These are phyloP conservation scores for Alces alces DNA, from an alignment of 2,113 vertebrate species.

Conservation along the genomic window DNA sequence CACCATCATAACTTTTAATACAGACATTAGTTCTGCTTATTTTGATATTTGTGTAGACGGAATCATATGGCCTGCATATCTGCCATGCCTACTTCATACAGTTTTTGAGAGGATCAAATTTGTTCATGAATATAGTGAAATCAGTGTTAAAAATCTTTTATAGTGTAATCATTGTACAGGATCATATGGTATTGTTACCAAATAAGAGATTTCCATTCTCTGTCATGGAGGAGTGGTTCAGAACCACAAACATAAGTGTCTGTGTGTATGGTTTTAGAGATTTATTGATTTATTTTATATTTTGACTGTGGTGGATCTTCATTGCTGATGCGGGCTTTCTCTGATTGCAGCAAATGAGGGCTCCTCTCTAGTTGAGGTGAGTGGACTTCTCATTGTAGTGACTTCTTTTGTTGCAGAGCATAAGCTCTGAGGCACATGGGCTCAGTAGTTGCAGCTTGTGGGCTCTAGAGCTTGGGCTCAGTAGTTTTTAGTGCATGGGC, in stretches of 20 bases:
- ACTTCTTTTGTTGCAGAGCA: not conserved
- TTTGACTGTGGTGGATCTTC: not conserved
- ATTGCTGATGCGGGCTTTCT: not conserved
- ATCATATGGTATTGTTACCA: not conserved
- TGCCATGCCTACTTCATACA: not conserved
- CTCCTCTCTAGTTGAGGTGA: not conserved
- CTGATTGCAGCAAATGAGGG: not conserved
- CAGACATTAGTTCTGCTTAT: not conserved
- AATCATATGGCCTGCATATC: not conserved
- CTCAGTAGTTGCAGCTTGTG: not conserved
- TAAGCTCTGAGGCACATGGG: not conserved
- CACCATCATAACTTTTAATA: not conserved
- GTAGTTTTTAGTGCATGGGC: not conserved
- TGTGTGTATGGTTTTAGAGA: not conserved
- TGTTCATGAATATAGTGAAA: not conserved
- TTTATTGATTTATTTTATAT: not conserved
- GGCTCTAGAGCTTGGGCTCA: not conserved
- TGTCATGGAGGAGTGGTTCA: not conserved
- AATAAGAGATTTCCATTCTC: not conserved
- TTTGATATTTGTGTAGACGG: not conserved
- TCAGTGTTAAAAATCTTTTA: not conserved
- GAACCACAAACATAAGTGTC: not conserved
- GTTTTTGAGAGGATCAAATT: not conserved
- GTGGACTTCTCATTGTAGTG: not conserved
- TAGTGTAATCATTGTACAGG: not conserved